phyloP scores from a whole-genome alignment of 2,888 invertebrate species.

The Mesorhabditis belari region DNA sequence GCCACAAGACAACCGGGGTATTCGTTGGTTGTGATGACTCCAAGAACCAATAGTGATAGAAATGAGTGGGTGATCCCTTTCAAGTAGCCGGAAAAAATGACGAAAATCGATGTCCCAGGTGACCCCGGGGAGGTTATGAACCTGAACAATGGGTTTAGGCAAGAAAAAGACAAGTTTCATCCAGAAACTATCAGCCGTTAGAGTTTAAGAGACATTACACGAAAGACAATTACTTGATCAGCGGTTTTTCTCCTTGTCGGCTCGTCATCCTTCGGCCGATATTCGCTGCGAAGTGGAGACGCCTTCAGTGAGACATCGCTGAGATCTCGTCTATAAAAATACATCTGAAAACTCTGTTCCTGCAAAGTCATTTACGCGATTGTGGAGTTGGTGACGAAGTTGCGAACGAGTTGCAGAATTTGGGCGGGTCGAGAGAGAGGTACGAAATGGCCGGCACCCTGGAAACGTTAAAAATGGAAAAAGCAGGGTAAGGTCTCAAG shows the following conservation, averaged over 20 bases:
- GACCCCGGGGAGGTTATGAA: conserved; percentile 25
- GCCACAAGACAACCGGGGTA: conserved; percentile 26
- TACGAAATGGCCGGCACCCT: conserved; percentile 27
- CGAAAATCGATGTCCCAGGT: conserved; percentile 28
- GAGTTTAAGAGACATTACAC: too few relatives aligned
- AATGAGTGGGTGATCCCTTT: too few relatives aligned
- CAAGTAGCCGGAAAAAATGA: conserved; percentile 33
- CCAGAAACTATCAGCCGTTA: too few relatives aligned
- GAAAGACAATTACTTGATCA: too few relatives aligned
- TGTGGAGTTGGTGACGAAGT: conserved; percentile 9
- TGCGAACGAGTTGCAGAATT: conserved; percentile 19
- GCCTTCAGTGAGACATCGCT: not conserved
- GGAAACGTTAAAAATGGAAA: conserved; percentile 2
- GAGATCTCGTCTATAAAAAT: not conserved
- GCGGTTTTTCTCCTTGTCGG: not conserved
- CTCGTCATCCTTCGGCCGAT: not conserved
- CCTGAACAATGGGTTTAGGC: not conserved
- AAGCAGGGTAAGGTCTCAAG: not conserved
- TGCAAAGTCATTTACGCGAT: too few relatives aligned
- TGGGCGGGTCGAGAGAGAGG: conserved; percentile 21
- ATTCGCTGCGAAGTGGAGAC: not conserved
- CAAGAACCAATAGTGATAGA: too few relatives aligned
- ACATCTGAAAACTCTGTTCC: too few relatives aligned
- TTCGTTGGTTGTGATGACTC: conserved; percentile 17
- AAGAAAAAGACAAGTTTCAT: too few relatives aligned